phyloP scores from a whole-genome alignment of 2,113 vertebrate species.

The Zapornia atra region DNA sequence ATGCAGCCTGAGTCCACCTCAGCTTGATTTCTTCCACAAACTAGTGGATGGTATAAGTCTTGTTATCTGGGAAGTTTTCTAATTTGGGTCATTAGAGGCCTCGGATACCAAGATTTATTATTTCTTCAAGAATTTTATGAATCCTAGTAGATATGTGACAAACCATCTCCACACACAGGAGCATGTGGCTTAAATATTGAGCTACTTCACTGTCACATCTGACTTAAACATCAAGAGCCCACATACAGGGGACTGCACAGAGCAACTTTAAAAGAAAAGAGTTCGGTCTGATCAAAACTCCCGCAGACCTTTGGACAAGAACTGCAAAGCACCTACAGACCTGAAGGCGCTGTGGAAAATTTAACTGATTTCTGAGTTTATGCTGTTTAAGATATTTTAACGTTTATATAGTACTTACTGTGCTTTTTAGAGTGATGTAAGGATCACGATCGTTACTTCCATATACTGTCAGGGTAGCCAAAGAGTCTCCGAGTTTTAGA shows the following conservation, averaged over 20 bases:
- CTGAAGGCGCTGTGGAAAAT: background rate
- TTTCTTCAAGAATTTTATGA: background rate
- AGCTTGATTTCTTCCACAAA: background rate
- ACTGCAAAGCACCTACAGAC: background rate
- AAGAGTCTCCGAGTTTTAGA: conserved; percentile 86
- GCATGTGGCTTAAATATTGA: background rate
- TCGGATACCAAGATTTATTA: background rate
- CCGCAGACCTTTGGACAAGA: background rate
- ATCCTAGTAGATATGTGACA: background rate
- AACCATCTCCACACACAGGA: background rate
- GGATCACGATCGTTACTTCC: conserved; percentile 91
- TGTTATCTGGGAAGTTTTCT: background rate
- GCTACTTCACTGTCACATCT: background rate
- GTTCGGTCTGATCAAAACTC: background rate
- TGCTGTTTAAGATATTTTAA: background rate
- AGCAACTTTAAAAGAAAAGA: background rate
- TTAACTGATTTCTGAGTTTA: background rate
- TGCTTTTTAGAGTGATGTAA: conserved; percentile 93
- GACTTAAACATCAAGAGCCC: background rate
- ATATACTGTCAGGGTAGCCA: conserved; percentile 90
- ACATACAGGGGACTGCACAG: background rate
- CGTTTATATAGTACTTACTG: conserved; percentile 76
- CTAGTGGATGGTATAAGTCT: background rate
- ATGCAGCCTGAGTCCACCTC: background rate
- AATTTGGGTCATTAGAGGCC: background rate